Evolutionary conservation across 2,113 vertebrate species (phyloP), one percentile per base, ranked within the genome.

Genomic region (Amia ocellicauda): DNA sequence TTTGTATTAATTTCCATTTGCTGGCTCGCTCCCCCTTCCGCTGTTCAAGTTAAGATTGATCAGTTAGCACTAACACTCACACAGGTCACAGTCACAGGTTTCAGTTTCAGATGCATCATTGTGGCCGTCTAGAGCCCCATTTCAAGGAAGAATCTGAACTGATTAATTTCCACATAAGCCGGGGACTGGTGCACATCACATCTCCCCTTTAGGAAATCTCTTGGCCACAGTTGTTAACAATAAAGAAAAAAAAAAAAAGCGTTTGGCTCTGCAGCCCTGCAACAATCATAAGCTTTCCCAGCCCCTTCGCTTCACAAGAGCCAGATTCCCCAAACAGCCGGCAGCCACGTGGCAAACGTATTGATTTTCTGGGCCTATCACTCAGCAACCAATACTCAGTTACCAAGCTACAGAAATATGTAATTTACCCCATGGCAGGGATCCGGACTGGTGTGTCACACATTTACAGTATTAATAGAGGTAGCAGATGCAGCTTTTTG

Each of bases 381-480:
- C 82, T 16, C 86, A 47, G 87, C 85, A 85, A 85, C 83, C 87
- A 13, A 83, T 19, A 81, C 83, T 85, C 87, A 86, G 86, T 90
- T 88, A 88, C 86, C 85, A 87, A 83, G 87, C 80, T 85, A 74
- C 86, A 89, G 88, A 86, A 86, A 88, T 86, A 87, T 88, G 86
- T 85, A 80, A 88, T 88, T 86, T 85, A 90, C 84, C 76, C 84
- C 53, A 0, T 76, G 71, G 66, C 64, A 67, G 69, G 75, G 62
- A 70, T 66, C 20, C 52, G 74, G 74, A 67, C 78, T 24, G 75
- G 61, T 0, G 64, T 57, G 75, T 78, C 77, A 50, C 69, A 65
- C 77, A 79, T 79, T 81, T 80, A 71, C 84, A 66, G 63, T 47
- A 14, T 47, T 47, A 47, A 17, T 47, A 47, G 2, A 47, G 43